Percentiles rank a stretch among this genome's conserved stretches.
Evolutionary conservation across 2,113 vertebrate species (phyloP).

Genomic region (Datnioides undecimradiatus): DNA sequence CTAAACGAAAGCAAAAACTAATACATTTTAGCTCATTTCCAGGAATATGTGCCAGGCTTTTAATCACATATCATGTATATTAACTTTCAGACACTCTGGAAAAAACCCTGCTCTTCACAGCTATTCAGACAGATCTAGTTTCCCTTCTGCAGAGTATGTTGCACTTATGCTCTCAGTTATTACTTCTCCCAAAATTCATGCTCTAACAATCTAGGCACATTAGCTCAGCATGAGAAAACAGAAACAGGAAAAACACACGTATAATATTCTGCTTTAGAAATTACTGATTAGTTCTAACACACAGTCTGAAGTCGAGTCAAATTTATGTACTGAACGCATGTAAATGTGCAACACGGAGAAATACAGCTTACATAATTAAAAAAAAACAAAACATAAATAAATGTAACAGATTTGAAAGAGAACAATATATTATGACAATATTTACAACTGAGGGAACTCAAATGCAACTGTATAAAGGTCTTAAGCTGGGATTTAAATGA

Average conservation of each 20-base stretch:
- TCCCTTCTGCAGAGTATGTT: background rate
- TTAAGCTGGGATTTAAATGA: too few species aligned
- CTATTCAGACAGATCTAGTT: background rate
- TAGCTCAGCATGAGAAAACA: background rate
- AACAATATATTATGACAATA: background rate
- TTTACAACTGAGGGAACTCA: background rate
- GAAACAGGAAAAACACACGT: background rate
- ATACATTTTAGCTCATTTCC: constrained; percentile 4
- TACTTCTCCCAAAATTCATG: background rate
- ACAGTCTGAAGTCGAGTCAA: too few species aligned
- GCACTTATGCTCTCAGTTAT: background rate
- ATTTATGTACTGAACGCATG: too few species aligned
- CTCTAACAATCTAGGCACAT: background rate
- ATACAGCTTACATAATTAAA: too few species aligned
- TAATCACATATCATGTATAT: background rate
- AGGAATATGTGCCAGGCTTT: background rate
- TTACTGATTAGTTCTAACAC: too few species aligned
- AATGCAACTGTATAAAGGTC: too few species aligned
- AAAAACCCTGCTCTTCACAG: background rate
- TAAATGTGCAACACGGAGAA: too few species aligned
- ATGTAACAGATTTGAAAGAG: background rate
- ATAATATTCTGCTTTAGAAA: background rate
- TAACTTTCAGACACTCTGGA: background rate
- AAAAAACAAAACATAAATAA: too few species aligned
- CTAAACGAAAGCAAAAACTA: background rate